Evolutionary conservation across 1,140 invertebrate genomes (phyloP).

Genomic region (Drosophila biarmipes): DNA sequence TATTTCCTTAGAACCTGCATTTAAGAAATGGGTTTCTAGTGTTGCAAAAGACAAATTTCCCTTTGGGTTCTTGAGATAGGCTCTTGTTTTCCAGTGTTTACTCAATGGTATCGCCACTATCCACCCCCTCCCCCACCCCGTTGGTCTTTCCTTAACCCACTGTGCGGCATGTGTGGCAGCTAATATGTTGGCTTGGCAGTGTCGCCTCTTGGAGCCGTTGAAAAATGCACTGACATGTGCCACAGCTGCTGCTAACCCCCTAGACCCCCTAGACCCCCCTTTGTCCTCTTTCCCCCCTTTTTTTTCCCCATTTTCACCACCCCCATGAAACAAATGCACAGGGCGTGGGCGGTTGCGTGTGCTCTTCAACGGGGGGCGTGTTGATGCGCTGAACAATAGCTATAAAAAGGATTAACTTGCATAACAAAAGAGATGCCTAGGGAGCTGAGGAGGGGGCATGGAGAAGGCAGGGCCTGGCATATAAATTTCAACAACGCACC

Average conservation of each 20-base stretch:
- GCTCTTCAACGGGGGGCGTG: conserved; percentile 47
- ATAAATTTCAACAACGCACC: conserved; percentile 40
- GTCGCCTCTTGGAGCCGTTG: conserved; percentile 68
- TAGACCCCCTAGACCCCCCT: no score
- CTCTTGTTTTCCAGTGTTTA: not conserved
- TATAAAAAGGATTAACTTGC: conserved; percentile 82
- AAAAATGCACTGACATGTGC: conserved; percentile 82
- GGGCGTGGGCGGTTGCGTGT: conserved; percentile 45
- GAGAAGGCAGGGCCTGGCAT: conserved; percentile 26
- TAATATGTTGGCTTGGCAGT: conserved; percentile 75
- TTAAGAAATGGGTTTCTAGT: no score
- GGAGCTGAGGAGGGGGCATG: conserved; percentile 2
- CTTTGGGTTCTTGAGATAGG: not conserved
- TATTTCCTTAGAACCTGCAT: no score
- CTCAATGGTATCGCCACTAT: conserved; percentile 16
- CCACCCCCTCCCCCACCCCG: conserved; percentile 6
- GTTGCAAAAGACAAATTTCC: not conserved
- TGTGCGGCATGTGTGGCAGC: conserved; percentile 69
- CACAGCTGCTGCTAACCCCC: conserved; percentile 50
- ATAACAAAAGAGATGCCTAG: conserved; percentile 65
- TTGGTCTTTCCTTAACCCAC: conserved; percentile 32
- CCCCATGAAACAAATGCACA: conserved; percentile 59
- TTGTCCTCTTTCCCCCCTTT: not conserved
- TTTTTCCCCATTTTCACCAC: not conserved
- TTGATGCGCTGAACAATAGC: conserved; percentile 80